phyloP scores from a whole-genome alignment of 2,888 invertebrate genomes.

The Priapulus caudatus region DNA sequence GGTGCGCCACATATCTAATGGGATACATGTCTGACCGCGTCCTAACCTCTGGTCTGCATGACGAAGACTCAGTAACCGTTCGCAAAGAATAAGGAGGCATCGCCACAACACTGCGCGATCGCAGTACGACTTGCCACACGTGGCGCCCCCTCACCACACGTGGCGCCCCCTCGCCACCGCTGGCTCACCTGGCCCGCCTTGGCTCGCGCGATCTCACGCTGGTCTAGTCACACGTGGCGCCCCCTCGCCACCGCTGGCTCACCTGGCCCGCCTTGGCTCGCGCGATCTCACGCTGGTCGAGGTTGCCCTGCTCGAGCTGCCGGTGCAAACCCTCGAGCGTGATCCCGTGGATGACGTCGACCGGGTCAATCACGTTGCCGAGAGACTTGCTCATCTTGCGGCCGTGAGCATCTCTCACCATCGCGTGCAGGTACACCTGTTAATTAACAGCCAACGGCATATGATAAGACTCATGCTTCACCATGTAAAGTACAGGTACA shows the following conservation, averaged over 20 bases:
- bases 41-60: too few species aligned
- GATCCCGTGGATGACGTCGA: slow-evolving; percentile 83
- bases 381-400: slow-evolving; percentile 98
- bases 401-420: slow-evolving; percentile 94
- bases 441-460: slow-evolving; percentile 10
- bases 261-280: slow-evolving; percentile 50
- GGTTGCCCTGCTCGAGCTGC: slow-evolving; percentile 61
- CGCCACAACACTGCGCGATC: too few species aligned
- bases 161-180: too few species aligned
- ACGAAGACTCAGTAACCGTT: too few species aligned
- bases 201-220: slow-evolving; percentile 63
- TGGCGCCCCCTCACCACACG: too few species aligned
- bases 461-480: slow-evolving; percentile 12
- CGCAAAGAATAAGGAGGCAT: too few species aligned
- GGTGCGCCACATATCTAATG: too few species aligned
- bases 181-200: slow-evolving; percentile 44
- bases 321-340: slow-evolving; percentile 60
- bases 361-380: slow-evolving; percentile 94
- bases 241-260: too few species aligned
- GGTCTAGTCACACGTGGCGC: too few species aligned
- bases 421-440: slow-evolving; percentile 82
- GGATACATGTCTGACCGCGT: too few species aligned
- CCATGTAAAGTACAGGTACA: slow-evolving; percentile 13
- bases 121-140: too few species aligned
- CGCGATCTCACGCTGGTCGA: slow-evolving; percentile 69